A percentile compares a stretch with the other conserved stretches of the same genome.
Conservation (phyloP, 92 coral and sea anemone species). For the Blastomussa wellsi region DNA sequence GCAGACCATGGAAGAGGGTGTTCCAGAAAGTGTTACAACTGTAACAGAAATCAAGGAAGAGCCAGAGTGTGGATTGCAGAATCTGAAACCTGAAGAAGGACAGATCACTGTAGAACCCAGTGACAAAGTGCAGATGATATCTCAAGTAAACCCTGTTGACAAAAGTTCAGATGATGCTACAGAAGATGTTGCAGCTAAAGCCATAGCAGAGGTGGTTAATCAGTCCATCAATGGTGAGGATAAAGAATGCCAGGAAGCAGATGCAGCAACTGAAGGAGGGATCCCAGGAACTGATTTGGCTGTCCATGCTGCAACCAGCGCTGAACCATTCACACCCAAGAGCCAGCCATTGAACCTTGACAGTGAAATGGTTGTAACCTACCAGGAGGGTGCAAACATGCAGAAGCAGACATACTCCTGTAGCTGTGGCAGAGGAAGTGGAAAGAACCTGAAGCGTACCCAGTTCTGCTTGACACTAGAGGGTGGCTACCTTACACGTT, state of each 20-base stretch:
- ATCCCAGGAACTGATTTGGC: neutral
- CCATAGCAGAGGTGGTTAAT: conserved; percentile 7
- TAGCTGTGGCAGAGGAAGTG: conserved; percentile 74
- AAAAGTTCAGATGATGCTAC: neutral
- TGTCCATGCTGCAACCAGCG: neutral
- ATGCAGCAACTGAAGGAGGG: neutral
- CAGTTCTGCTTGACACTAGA: conserved; percentile 62
- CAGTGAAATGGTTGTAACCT: conserved; percentile 22
- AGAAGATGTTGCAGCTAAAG: conserved; percentile 2
- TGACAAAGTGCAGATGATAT: conserved; percentile 12
- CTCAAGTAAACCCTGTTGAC: neutral
- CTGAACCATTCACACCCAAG: conserved; percentile 3
- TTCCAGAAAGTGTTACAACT: conserved; percentile 11
- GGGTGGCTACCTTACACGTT: conserved; percentile 65
- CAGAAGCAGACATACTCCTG: conserved; percentile 43
- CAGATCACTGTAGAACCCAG: neutral
- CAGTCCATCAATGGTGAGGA: conserved; percentile 30
- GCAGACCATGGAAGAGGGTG: conserved; percentile 1
- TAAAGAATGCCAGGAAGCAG: neutral
- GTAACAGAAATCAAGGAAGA: conserved; percentile 18
- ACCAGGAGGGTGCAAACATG: conserved; percentile 22
- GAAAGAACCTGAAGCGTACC: conserved; percentile 58
- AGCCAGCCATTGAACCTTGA: conserved; percentile 11
- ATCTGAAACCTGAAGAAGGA: neutral
- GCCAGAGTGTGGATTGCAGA: neutral